phyloP scores from a whole-genome alignment of 2,888 invertebrate species.

The Blera fallax region DNA sequence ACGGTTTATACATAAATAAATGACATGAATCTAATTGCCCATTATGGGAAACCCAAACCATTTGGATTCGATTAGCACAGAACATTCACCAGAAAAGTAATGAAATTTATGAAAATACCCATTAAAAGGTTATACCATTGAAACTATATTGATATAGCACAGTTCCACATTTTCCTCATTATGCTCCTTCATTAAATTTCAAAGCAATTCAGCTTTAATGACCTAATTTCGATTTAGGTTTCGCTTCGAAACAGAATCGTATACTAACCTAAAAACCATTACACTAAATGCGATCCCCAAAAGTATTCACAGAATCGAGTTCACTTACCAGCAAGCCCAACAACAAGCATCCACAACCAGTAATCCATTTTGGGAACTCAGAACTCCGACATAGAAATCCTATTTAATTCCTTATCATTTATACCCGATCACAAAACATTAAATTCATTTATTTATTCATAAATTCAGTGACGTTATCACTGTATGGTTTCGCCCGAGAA shows the following conservation, averaged over 20 bases:
- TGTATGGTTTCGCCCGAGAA: slow-evolving; percentile 3
- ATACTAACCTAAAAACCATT: background rate
- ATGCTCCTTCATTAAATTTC: background rate
- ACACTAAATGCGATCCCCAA: background rate
- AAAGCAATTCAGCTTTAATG: background rate
- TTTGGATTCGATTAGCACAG: too few species aligned
- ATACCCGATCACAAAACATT: slow-evolving; percentile 65
- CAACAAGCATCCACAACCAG: slow-evolving; percentile 59
- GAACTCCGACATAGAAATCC: slow-evolving; percentile 46
- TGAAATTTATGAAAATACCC: background rate
- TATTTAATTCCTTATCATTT: slow-evolving; percentile 66
- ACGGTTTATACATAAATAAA: too few species aligned
- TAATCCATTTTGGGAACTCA: slow-evolving; percentile 60
- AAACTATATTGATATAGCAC: background rate
- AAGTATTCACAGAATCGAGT: background rate
- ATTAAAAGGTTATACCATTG: background rate
- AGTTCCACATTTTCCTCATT: background rate
- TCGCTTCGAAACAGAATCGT: background rate
- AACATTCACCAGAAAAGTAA: too few species aligned
- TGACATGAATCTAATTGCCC: too few species aligned
- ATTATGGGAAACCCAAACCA: too few species aligned
- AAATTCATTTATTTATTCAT: slow-evolving; percentile 68
- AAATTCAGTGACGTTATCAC: slow-evolving; percentile 56
- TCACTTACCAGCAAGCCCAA: slow-evolving; percentile 60
- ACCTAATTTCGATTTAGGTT: slow-evolving; percentile 21